Conservation (phyloP, 2,888 invertebrate species). For the Plagodis pulveraria region DNA sequence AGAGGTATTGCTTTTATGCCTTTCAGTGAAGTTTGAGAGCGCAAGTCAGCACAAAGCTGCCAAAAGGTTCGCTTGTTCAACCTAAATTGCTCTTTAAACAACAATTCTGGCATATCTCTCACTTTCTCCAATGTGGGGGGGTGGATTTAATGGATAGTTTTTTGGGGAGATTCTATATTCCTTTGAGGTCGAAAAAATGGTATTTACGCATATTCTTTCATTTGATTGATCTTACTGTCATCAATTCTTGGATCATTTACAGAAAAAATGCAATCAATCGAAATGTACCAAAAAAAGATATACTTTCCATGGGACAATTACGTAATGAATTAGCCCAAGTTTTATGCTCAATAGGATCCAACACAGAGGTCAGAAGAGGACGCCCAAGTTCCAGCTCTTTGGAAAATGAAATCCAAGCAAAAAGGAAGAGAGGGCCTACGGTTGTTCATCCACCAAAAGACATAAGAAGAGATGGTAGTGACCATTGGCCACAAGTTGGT, state of each 20-base stretch:
- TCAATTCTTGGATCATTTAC: conserved; percentile 48
- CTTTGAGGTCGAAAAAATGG: neutral
- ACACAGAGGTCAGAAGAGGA: conserved; percentile 24
- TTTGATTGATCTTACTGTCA: conserved; percentile 39
- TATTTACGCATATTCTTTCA: conserved; percentile 11
- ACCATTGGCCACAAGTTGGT: conserved; percentile 32
- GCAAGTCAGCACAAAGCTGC: too few species aligned
- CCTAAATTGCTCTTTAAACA: too few species aligned
- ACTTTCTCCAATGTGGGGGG: too few species aligned
- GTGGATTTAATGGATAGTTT: too few species aligned
- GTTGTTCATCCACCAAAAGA: conserved; percentile 33
- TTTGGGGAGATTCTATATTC: conserved; percentile 1
- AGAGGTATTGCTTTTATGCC: too few species aligned
- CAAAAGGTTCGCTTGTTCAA: too few species aligned
- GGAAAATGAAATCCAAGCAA: conserved; percentile 35
- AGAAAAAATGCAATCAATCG: conserved; percentile 44
- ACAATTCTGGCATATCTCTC: too few species aligned
- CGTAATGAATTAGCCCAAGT: conserved; percentile 29
- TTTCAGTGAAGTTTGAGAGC: too few species aligned
- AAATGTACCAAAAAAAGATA: conserved; percentile 36
- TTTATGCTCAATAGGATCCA: conserved; percentile 18
- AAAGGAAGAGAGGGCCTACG: conserved; percentile 37
- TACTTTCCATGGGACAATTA: conserved; percentile 14
- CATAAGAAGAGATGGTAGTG: conserved; percentile 26
- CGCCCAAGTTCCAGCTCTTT: conserved; percentile 33